Percentiles rank a stretch among this genome's conserved stretches.
Evolutionary conservation across 2,797 vertebrate species (phyloP).

Genomic region (Brachyalestes nurse): DNA sequence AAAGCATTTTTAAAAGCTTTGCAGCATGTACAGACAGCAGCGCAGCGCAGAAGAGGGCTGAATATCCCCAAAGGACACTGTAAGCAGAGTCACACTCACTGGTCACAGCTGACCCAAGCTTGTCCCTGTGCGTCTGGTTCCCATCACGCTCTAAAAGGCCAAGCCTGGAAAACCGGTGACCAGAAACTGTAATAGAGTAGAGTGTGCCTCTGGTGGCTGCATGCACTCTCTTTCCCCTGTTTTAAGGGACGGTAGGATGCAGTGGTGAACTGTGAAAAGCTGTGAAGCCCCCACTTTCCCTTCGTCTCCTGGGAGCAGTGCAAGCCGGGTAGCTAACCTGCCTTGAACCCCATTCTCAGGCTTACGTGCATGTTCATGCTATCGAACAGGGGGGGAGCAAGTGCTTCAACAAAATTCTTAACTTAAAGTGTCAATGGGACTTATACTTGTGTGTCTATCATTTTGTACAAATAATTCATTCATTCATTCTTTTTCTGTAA

Average conservation of each 20-base stretch:
- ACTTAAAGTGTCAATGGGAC: no score
- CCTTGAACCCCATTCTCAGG: slow-evolving; percentile 42
- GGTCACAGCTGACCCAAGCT: slow-evolving; percentile 20
- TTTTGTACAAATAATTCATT: no score
- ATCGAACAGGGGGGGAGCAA: no score
- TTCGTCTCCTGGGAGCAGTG: slow-evolving; percentile 65
- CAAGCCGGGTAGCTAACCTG: slow-evolving; percentile 51
- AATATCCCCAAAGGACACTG: slow-evolving; percentile 39
- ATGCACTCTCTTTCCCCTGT: slow-evolving; percentile 43
- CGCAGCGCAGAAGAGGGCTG: slow-evolving; percentile 9
- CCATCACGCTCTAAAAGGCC: slow-evolving; percentile 71
- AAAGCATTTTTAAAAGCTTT: slow-evolving; percentile 30
- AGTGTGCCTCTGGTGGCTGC: slow-evolving; percentile 70
- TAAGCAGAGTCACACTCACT: slow-evolving; percentile 41
- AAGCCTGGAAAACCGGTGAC: slow-evolving; percentile 74
- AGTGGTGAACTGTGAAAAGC: slow-evolving; percentile 75
- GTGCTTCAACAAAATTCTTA: no score
- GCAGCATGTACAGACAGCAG: slow-evolving; percentile 26
- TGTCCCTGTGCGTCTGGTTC: slow-evolving; percentile 8
- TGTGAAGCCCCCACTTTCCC: slow-evolving; percentile 65
- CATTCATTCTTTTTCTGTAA: no score
- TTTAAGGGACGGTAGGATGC: slow-evolving; percentile 59
- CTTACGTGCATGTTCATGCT: neutral
- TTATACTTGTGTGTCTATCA: no score
- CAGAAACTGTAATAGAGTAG: slow-evolving; percentile 69